Percentiles rank a stretch among this genome's conserved stretches.
Evolutionary conservation across 2,113 vertebrate genomes (phyloP).

Genomic region (Chrysemys picta): DNA sequence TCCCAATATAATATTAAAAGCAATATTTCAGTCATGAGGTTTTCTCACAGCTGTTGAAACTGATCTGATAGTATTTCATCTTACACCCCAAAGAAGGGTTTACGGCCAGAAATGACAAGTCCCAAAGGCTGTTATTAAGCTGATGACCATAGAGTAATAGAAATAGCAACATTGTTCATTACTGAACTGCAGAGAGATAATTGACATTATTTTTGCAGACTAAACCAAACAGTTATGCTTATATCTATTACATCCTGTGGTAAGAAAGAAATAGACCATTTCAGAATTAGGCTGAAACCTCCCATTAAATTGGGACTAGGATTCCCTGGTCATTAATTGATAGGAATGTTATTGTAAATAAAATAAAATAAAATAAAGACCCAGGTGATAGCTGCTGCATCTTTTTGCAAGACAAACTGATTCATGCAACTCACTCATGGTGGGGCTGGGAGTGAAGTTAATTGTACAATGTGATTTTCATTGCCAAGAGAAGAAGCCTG

Average conservation of each 20-base stretch:
- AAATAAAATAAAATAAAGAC: conserved; percentile 22
- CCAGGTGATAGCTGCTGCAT: conserved; percentile 30
- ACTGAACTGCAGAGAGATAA: conserved; percentile 56
- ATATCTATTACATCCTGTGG: conserved; percentile 16
- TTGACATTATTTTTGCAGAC: conserved; percentile 55
- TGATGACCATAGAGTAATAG: conserved; percentile 43
- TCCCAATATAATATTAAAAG: conserved; percentile 42
- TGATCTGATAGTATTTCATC: conserved; percentile 50
- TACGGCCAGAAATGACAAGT: conserved; percentile 40
- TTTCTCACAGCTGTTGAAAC: conserved; percentile 52
- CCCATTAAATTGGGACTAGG: conserved; percentile 23
- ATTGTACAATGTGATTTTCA: conserved; percentile 46
- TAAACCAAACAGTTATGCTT: conserved; percentile 42
- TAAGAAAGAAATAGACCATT: neutral
- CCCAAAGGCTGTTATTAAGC: conserved; percentile 43
- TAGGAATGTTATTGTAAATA: conserved; percentile 32
- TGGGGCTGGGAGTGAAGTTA: conserved; percentile 20
- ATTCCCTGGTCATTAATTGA: conserved; percentile 19
- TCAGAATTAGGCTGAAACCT: neutral
- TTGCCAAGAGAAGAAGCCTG: conserved; percentile 28
- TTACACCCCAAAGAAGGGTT: conserved; percentile 47
- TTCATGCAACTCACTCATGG: conserved; percentile 53
- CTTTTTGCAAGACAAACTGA: conserved; percentile 25
- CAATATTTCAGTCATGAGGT: conserved; percentile 47
- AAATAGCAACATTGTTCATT: conserved; percentile 56